Conservation (phyloP, 2,797 vertebrate species). For the Sarcoramphus papa region DNA sequence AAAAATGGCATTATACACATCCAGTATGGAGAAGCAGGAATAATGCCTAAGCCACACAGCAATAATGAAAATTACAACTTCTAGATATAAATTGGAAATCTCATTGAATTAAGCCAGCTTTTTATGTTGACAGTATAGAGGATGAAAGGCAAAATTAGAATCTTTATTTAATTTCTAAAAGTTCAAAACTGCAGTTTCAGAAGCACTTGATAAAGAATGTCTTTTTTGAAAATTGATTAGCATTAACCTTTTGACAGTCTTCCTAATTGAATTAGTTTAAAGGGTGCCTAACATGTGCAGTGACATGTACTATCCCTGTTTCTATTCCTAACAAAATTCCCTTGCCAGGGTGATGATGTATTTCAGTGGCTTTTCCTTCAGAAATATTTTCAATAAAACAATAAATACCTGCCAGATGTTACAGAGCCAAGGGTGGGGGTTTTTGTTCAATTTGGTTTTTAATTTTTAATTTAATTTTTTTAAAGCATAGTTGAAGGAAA, state of each 20-base stretch:
- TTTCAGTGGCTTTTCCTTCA: neutral
- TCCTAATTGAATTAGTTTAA: neutral
- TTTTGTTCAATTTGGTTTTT: neutral
- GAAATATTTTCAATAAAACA: neutral
- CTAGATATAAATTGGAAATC: neutral
- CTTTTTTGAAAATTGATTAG: conserved; percentile 22
- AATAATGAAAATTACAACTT: neutral
- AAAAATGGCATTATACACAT: neutral
- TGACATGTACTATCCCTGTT: neutral
- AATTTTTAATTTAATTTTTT: neutral
- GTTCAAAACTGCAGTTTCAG: conserved; percentile 46
- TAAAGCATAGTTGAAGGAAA: neutral
- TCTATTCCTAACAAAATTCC: neutral
- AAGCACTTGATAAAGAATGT: conserved; percentile 37
- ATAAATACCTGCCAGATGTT: neutral
- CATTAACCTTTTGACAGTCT: conserved; percentile 22
- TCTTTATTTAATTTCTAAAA: conserved; percentile 41
- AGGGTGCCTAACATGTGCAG: neutral
- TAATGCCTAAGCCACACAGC: neutral
- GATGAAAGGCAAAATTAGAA: conserved; percentile 27
- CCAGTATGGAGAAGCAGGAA: neutral
- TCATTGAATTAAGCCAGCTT: neutral
- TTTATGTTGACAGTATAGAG: neutral
- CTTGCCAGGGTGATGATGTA: neutral
- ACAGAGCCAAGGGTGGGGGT: neutral